phyloP scores from a whole-genome alignment of 2,888 invertebrate species.

The Coenonympha glycerion region DNA sequence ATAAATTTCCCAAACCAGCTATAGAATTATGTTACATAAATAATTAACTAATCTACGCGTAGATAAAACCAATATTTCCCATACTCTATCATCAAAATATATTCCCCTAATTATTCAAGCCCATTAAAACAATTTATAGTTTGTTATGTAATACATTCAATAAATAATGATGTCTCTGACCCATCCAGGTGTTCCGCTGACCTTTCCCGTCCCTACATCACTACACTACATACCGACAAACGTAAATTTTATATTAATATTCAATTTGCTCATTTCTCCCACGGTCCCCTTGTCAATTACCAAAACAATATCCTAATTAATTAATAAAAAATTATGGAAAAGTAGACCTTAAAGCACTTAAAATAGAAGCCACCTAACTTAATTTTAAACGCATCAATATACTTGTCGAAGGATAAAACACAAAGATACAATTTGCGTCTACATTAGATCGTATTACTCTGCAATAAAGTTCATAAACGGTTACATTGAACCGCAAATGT shows the following conservation, averaged over 20 bases:
- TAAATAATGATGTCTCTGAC: constrained; percentile 27
- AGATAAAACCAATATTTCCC: constrained; percentile 7
- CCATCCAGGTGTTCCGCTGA: constrained; percentile 55
- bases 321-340: constrained; percentile 3
- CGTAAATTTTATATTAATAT: constrained; percentile 57
- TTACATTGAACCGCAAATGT: neutral
- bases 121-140: constrained; percentile 13
- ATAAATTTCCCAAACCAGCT: neutral
- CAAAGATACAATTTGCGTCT: constrained; percentile 4
- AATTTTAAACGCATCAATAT: neutral
- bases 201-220: constrained; percentile 42
- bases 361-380: constrained; percentile 8
- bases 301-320: constrained; percentile 13
- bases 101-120: constrained; percentile 6
- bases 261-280: constrained; percentile 67
- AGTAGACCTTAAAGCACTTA: neutral
- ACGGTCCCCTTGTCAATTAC: constrained; percentile 47
- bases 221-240: constrained; percentile 49
- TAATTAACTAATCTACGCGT: neutral
- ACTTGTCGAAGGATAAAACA: neutral
- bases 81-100: constrained; percentile 1
- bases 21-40: constrained; percentile 2
- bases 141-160: constrained; percentile 18
- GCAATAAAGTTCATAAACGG: neutral
- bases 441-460: neutral